Base-by-base conservation (phyloP, 2,113 vertebrate species). In the Chionis minor region DNA sequence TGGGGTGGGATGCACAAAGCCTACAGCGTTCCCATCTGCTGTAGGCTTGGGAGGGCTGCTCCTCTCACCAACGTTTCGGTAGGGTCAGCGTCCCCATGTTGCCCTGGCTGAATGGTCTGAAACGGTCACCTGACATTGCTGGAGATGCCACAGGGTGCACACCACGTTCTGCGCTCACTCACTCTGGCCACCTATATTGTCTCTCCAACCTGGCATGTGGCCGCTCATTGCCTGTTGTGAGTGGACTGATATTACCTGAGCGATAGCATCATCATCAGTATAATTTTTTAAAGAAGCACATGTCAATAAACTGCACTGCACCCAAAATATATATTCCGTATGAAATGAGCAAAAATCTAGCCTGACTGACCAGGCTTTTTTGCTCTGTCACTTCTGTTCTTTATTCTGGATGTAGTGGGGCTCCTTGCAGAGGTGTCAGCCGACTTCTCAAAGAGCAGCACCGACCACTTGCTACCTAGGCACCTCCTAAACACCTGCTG, bases 161-260 rank as follows among this genome's bases (percentile, higher is more conserved):
- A 10, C 9, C 38, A 51, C 22, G 30, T 74, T 52, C 59, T 10
- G 3, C 3, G 1, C 51, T 61, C 1, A 0, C 61, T 61, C 28
- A 5, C 23, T 83, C 27, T 1, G 0, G 30, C 27, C 22, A 30
- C 30, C n/a, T 3, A 0, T 40, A 0, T 1, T 1, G 6, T 18
- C 24, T 59, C 26, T 90, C 35, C 3, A 3, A 54, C 27, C 12
- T 32, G 44, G 27, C 33, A 70, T 1, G 1, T 6, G 19, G 61
- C 12, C 16, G 28, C 27, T 21, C 5, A 7, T 23, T 56, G 33
- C 55, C 35, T 32, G 18, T 49, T 40, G 23, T 5, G 8, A 38
- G 6, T 44, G 18, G 21, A 10, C 55, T 6, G n/a, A 9, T 4
- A 8, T 9, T 49, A 8, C 18, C 62, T 5, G 52, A 78, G 42